Conservation (phyloP, 2,113 vertebrate species). For the Vulpes ferrilata region DNA sequence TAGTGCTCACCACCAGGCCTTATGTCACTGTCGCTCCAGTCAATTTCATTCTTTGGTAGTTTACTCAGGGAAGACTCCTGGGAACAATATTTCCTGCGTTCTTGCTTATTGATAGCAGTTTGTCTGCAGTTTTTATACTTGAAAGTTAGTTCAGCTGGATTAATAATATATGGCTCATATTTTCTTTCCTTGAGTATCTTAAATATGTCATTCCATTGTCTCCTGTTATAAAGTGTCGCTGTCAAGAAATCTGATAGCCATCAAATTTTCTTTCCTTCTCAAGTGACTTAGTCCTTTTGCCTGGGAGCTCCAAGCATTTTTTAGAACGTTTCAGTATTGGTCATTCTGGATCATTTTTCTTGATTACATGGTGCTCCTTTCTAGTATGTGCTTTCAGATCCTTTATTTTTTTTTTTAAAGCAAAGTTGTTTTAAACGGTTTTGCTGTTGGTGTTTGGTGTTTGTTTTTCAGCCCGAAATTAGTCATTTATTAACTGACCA, state of each 20-base stretch:
- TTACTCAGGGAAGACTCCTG: constrained; percentile 58
- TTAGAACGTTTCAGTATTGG: not conserved
- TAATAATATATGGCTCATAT: constrained; percentile 63
- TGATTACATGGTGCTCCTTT: not conserved
- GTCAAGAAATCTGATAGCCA: constrained; percentile 61
- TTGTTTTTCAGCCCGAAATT: not conserved
- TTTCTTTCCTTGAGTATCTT: constrained; percentile 70
- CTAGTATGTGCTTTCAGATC: not conserved
- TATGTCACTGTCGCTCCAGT: constrained; percentile 53
- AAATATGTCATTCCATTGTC: constrained; percentile 72
- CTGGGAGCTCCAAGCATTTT: not conserved
- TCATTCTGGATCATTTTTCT: not conserved
- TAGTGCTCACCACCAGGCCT: constrained; percentile 23
- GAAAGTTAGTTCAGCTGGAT: constrained; percentile 63
- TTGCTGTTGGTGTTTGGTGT: not conserved
- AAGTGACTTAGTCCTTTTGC: constrained; percentile 6
- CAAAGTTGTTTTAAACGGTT: not conserved
- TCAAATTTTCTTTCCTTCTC: constrained; percentile 4
- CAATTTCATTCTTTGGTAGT: constrained; percentile 52
- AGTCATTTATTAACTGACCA: not conserved
- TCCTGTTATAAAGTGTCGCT: constrained; percentile 67
- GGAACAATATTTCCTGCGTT: constrained; percentile 72
- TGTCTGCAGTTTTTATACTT: constrained; percentile 58
- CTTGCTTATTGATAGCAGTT: constrained; percentile 54
- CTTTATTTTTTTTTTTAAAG: not conserved